Base-by-base conservation (phyloP, 2,113 vertebrate genomes). In the Acanthochromis polyacanthus region DNA sequence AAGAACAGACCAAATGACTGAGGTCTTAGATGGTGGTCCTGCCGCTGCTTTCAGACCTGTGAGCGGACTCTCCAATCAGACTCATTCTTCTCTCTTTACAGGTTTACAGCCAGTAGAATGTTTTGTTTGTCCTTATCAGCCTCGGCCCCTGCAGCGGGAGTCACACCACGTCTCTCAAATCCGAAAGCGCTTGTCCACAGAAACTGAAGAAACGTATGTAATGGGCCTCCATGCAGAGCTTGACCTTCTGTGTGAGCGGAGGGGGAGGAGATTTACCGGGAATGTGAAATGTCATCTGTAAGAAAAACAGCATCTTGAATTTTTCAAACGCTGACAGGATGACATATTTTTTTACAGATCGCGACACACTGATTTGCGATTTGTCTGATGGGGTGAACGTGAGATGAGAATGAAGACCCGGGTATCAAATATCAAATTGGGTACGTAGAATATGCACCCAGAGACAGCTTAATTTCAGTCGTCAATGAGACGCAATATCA, bases 91-190 rank as follows among this genome's bases (percentile, higher is more conserved):
- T 77, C 48, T 70, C 51, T 61, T 58, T 70, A 17, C 60, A 68
- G 78, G 56, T 45, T 57, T 71, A 71, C 51, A 67, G 71, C 36
- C 58, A 48, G 25, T 25, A 17, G 65, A 25, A 25, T 55, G 40
- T 43, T 71, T 82, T 57, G 69, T 48, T 60, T 69, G 15, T 64
- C 56, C 58, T 70, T 65, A 65, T 85, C 72, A 52, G 59, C 53
- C 28, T 57, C 10, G n/a, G 40, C n/a, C 43, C 70, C 12, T 56
- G 50, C 56, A 74, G 64, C 51, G 32, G 43, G 28, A 77, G 55
- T 17, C 63, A 46, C 55, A 36, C 3, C 57, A 40, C 43, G 48
- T 70, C 53, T 48, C 52, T 40, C 53, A 55, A 52, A 65, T 52
- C 32, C 30, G 48, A 60, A 28, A 53, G 19, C 1, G 17, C 48